Percentiles rank a stretch among this genome's conserved stretches.
These are phyloP conservation scores for Dolichopus griseipennis DNA, from an alignment of 2,888 invertebrate genomes.

Conservation along the genomic window DNA sequence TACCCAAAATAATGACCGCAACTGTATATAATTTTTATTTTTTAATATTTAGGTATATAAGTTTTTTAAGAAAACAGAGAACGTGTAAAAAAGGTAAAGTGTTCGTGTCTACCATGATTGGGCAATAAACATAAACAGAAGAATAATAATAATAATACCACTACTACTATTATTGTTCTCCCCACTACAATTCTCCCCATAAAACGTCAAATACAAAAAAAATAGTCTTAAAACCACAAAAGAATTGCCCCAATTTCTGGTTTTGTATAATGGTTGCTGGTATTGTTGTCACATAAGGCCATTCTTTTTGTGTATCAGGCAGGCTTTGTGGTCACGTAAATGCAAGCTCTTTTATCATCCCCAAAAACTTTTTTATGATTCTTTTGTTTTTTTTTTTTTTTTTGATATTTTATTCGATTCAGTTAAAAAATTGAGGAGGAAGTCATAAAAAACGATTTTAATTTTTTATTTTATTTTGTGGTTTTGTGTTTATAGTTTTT, in stretches of 20 bases:
- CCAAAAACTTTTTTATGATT: too few relatives aligned
- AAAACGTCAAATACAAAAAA: background rate
- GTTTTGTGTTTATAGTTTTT: background rate
- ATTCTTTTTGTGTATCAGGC: too few relatives aligned
- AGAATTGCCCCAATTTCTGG: background rate
- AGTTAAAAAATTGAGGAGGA: background rate
- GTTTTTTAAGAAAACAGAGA: too few relatives aligned
- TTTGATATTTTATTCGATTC: background rate
- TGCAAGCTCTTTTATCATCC: too few relatives aligned
- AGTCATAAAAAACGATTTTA: background rate
- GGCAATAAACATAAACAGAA: background rate
- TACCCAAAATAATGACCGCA: too few relatives aligned
- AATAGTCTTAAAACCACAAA: background rate
- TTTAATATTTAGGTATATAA: too few relatives aligned
- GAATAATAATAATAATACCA: background rate
- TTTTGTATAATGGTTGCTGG: background rate
- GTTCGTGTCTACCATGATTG: conserved; percentile 3
- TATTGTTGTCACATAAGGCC: too few relatives aligned
- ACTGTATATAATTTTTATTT: too few relatives aligned
- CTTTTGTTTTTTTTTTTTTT: background rate
- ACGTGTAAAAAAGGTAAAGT: background rate
- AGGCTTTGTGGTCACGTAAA: too few relatives aligned
- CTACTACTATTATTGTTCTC: background rate
- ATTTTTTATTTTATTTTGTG: background rate
- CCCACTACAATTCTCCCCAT: too few relatives aligned